Evolutionary conservation across 2,888 invertebrate genomes (phyloP).

Genomic region (Masnerella sp.): DNA sequence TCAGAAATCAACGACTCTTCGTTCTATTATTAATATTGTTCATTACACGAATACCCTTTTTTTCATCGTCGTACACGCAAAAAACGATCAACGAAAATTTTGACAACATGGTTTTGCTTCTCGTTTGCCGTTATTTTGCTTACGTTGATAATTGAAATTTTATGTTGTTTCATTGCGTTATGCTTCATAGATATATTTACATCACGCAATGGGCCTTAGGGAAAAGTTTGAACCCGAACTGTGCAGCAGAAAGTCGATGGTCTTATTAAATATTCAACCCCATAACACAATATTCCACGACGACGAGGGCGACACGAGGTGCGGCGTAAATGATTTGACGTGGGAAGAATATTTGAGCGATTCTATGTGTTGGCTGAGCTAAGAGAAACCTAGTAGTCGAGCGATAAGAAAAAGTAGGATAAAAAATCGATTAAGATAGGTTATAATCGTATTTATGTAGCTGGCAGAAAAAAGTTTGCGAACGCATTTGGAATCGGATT

Average conservation of each 20-base stretch:
- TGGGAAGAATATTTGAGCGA: constrained; percentile 46
- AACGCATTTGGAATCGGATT: constrained; percentile 17
- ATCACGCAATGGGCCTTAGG: constrained; percentile 61
- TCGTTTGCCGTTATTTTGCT: constrained; percentile 27
- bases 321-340: constrained; percentile 60
- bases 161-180: constrained; percentile 51
- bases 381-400: constrained; percentile 5
- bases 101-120: neutral
- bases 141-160: constrained; percentile 58
- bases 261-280: constrained; percentile 79
- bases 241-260: constrained; percentile 69
- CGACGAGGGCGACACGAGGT: constrained; percentile 44
- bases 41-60: too few species aligned
- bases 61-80: too few species aligned
- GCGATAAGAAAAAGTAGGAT: constrained; percentile 22
- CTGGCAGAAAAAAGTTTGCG: constrained; percentile 12
- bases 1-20: constrained; percentile 6
- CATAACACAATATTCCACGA: constrained; percentile 78
- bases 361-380: constrained; percentile 18
- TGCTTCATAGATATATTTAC: constrained; percentile 49
- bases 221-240: constrained; percentile 64
- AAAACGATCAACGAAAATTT: too few species aligned
- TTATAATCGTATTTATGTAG: neutral
- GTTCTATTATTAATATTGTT: too few species aligned
- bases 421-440: constrained; percentile 26